Evolutionary conservation across 2,888 invertebrate species (phyloP).

Genomic region (Thymelicus lineola): DNA sequence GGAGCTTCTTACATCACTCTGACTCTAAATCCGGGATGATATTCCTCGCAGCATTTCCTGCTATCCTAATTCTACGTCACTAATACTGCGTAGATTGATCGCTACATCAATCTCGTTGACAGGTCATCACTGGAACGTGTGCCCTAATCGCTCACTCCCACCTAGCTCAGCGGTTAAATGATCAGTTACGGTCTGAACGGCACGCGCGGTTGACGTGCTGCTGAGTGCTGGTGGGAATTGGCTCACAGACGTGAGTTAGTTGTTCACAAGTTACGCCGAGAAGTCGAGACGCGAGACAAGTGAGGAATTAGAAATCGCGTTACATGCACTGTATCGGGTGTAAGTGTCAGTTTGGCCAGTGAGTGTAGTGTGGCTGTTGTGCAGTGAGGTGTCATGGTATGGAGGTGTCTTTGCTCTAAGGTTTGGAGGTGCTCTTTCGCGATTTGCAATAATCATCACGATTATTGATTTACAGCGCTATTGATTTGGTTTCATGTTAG

Average conservation of each 20-base stretch:
- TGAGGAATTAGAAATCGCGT: constrained; percentile 11
- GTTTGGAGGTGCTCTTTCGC: background rate
- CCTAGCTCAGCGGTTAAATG: constrained; percentile 19
- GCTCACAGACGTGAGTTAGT: constrained; percentile 10
- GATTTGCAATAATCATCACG: no score
- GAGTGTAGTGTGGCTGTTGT: constrained; percentile 1
- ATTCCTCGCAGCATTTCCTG: background rate
- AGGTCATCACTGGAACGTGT: background rate
- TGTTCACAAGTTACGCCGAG: constrained; percentile 10
- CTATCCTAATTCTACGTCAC: background rate
- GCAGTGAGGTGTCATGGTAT: constrained; percentile 10
- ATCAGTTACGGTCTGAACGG: constrained; percentile 22
- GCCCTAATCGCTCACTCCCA: constrained; percentile 23
- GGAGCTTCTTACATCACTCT: no score
- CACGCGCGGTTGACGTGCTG: constrained; percentile 8
- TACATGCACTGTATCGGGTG: constrained; percentile 3
- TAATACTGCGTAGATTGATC: background rate
- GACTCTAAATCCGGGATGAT: no score
- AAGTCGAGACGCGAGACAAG: constrained; percentile 1
- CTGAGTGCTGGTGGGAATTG: background rate
- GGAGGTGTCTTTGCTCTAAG: constrained; percentile 11
- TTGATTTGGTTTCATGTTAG: no score
- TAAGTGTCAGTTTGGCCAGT: constrained; percentile 9
- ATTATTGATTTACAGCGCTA: no score
- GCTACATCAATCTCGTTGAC: background rate